These are phyloP conservation scores for Synanthedon myopaeformis DNA, from an alignment of 2,888 invertebrate species.

Conservation along the genomic window DNA sequence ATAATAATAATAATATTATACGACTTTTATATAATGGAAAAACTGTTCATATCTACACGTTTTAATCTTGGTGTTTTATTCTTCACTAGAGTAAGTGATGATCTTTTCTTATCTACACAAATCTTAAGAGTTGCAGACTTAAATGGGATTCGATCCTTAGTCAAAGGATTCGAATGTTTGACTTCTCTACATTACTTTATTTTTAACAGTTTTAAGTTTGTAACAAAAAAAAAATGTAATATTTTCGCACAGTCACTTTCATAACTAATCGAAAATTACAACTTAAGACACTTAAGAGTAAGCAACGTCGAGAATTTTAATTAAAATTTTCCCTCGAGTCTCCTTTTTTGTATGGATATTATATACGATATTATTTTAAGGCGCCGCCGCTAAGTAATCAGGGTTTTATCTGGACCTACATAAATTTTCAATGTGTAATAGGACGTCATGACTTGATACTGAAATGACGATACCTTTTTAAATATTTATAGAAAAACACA, in stretches of 20 bases:
- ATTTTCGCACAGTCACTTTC: constrained; percentile 2
- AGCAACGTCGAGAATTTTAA: constrained; percentile 15
- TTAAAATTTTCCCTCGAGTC: constrained; percentile 17
- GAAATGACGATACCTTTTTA: constrained; percentile 20
- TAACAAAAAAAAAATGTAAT: background rate
- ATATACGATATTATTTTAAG: constrained; percentile 26
- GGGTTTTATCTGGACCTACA: constrained; percentile 29
- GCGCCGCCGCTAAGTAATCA: constrained; percentile 7
- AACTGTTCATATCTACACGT: too few species aligned
- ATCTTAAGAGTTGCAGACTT: too few species aligned
- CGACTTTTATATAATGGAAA: too few species aligned
- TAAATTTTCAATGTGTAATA: constrained; percentile 22
- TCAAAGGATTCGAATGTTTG: too few species aligned
- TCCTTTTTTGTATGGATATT: constrained; percentile 17
- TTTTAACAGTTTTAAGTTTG: too few species aligned
- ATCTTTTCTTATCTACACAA: too few species aligned
- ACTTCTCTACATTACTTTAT: too few species aligned
- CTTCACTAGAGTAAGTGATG: too few species aligned
- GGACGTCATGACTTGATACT: constrained; percentile 18
- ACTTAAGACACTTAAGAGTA: constrained; percentile 11
- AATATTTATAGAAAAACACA: constrained; percentile 23
- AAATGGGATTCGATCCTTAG: too few species aligned
- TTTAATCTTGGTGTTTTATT: too few species aligned
- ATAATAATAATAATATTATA: too few species aligned
- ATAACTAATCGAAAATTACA: constrained; percentile 17